phyloP scores from a whole-genome alignment of 2,113 vertebrate genomes.

The Chaenogobius annularis region DNA sequence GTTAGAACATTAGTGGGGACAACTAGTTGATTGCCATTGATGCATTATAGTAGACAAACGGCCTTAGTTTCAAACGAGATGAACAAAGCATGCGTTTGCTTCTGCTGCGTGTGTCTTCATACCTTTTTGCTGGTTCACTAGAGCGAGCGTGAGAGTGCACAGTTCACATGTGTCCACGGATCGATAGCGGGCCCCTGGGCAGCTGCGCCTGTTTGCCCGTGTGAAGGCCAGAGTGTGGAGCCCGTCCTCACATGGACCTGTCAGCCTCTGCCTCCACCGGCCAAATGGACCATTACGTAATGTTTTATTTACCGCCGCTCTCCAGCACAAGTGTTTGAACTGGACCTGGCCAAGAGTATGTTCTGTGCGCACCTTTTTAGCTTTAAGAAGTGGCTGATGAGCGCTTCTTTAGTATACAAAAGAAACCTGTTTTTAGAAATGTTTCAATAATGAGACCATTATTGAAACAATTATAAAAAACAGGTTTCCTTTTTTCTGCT shows the following conservation, averaged over 20 bases:
- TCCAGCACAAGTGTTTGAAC: constrained; percentile 26
- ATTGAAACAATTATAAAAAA: too few species aligned
- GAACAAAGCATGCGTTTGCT: background rate
- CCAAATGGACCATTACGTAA: constrained; percentile 54
- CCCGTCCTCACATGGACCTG: constrained; percentile 43
- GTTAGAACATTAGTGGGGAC: too few species aligned
- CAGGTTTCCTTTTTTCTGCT: too few species aligned
- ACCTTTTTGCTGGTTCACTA: background rate
- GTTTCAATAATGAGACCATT: too few species aligned
- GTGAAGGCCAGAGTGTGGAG: constrained; percentile 34
- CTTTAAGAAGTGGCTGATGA: background rate
- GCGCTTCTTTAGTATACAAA: background rate
- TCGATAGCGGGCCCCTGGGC: constrained; percentile 34
- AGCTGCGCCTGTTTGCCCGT: constrained; percentile 16
- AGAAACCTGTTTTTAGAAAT: too few species aligned
- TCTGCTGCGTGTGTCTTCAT: background rate
- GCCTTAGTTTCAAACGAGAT: background rate
- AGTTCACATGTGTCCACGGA: constrained; percentile 36
- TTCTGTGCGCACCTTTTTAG: background rate
- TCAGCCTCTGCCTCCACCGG: constrained; percentile 18
- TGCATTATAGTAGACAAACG: background rate
- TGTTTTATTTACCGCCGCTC: constrained; percentile 5
- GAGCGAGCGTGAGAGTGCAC: constrained; percentile 21
- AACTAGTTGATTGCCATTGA: too few species aligned
- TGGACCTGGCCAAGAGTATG: background rate